Base-by-base conservation (phyloP, 2,888 invertebrate species). In the Lasioglossum marginatum region DNA sequence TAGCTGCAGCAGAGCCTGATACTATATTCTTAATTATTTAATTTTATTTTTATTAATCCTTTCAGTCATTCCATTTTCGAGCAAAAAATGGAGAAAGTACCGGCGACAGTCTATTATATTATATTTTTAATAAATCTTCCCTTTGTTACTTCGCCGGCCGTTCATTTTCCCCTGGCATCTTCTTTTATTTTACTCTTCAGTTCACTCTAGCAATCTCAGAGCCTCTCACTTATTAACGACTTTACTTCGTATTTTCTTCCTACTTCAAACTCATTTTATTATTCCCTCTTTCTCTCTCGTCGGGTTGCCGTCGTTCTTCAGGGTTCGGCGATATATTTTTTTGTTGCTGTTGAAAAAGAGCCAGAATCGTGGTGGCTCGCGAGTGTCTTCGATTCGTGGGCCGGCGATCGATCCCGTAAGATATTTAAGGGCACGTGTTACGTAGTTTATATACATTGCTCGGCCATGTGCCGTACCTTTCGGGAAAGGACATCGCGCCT, bases 401-500 rank as follows among this genome's bases (percentile, higher is more conserved):
- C 4, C 12, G 5, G 0, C 60, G 43, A 66, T 66, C 34, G 37
- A 66, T 63, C 19, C 68, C 68, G 19, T 27, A 1, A 23, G 37
- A 31, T 52, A 76, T 76, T 80, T 68, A 76, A 23, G 40, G 66
- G n/a, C 80, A 14, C 37, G 68, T 37, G 37, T 68, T 23, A 31
- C 19, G 66, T 34, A 23, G 19, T 34, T 23, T 48, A 23, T 48
- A 23, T 68, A 68, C 68, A 12, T 40, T 23, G 34, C 37, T 23
- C 23, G 23, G 23, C n/a, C 37, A 23, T 68, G 68, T 23, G 8
- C 19, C 37, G 19, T 34, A 10, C 23, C 31, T 74, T 45, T 19
- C 63, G 16, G 14, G 68, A 74, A 77, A 77, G 34, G 73, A 68
- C 45, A 77, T 83, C 76, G 43, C 40, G 72, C 72, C 48, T 71